Conservation (phyloP, 2,113 vertebrate species). For the Piprites chloris region DNA sequence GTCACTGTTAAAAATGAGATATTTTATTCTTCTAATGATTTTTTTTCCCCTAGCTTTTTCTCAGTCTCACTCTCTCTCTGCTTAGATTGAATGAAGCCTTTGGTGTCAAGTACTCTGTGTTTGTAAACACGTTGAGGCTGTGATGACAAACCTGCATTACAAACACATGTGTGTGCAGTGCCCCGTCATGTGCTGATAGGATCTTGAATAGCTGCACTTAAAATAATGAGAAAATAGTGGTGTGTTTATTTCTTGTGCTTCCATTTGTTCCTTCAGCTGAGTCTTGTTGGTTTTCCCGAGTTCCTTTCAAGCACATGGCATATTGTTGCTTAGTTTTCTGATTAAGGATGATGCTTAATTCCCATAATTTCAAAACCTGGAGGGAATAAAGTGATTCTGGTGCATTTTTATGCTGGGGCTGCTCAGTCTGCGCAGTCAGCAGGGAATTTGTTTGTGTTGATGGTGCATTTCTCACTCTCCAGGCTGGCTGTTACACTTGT, state of each 20-base stretch:
- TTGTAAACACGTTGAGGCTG: background rate
- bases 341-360: background rate
- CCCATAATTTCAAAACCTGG: background rate
- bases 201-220: background rate
- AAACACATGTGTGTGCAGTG: background rate
- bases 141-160: conserved; percentile 21
- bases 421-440: background rate
- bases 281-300: background rate
- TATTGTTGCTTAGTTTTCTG: background rate
- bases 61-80: background rate
- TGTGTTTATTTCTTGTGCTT: background rate
- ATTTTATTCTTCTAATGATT: background rate
- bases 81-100: background rate
- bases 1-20: background rate
- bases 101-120: background rate
- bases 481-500: background rate
- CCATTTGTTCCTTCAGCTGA: background rate
- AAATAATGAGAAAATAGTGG: background rate
- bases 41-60: background rate
- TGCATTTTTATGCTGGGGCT: background rate
- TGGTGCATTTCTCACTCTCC: background rate
- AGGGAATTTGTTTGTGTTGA: background rate
- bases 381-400: background rate
- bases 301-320: background rate
- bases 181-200: background rate